A percentile compares a stretch with the other conserved stretches of the same genome.
phyloP scores from a whole-genome alignment of 2,888 invertebrate species.

The Oscheius sp. region DNA sequence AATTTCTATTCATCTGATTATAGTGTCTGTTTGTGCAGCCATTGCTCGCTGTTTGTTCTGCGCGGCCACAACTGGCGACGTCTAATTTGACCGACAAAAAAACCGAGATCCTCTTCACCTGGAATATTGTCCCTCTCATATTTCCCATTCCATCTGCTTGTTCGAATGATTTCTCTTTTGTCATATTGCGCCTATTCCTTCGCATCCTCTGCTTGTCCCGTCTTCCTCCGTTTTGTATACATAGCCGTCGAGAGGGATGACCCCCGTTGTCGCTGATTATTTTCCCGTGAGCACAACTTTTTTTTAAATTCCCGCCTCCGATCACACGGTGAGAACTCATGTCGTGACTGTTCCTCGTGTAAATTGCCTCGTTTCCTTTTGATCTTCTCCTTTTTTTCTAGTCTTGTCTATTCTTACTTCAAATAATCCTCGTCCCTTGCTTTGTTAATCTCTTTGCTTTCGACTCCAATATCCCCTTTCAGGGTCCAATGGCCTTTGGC shows the following conservation, averaged over 20 bases:
- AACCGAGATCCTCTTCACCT: not conserved
- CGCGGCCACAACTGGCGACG: constrained; percentile 25
- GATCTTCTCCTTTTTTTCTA: not conserved
- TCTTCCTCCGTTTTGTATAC: too few relatives aligned
- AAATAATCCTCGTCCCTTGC: not conserved
- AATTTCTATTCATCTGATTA: constrained; percentile 29
- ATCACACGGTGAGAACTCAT: too few relatives aligned
- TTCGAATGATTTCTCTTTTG: not conserved
- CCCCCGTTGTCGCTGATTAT: not conserved
- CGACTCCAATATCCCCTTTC: not conserved
- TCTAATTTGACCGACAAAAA: constrained; percentile 26
- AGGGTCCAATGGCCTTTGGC: constrained; percentile 27
- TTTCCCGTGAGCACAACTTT: not conserved
- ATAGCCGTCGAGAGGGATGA: too few relatives aligned
- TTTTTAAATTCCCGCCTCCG: too few relatives aligned
- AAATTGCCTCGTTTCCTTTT: not conserved
- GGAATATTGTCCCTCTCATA: not conserved
- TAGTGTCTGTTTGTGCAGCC: constrained; percentile 32
- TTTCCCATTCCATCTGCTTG: not conserved
- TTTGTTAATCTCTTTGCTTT: not conserved
- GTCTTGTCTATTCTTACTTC: not conserved
- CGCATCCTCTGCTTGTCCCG: too few relatives aligned
- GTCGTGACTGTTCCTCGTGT: too few relatives aligned
- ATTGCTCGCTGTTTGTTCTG: constrained; percentile 28
- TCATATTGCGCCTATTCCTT: too few relatives aligned